Evolutionary conservation across 2,888 invertebrate species (phyloP), one percentile per base, ranked within the genome.

Genomic region (Argyresthia albistria): DNA sequence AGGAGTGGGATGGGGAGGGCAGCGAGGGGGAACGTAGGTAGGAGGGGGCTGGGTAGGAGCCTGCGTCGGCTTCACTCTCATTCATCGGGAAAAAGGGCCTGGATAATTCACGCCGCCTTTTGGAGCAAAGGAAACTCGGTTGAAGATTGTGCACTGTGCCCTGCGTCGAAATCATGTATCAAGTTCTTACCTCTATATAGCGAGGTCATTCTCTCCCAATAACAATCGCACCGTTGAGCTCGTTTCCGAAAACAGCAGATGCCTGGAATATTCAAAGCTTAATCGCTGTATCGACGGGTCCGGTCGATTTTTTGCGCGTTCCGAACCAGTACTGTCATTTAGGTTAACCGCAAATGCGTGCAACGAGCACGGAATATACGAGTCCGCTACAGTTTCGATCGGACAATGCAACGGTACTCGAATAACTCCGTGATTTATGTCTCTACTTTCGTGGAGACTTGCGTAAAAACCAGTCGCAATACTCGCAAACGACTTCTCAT

Each of bases 1-100:
- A 61, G 65, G 67, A 72, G 74, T 67, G 67, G 73, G 72, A 70
- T 64, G 67, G 65, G 59, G 58, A 58, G 53, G 55, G 54, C 53
- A 16, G 39, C 7, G 39, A 4, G n/a, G 11, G 39, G 39, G 39
- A 11, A n/a, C n/a, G 8, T 39, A 39, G 39, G n/a, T 39, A 39
- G 39, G n/a, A 3, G 39, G n/a, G 39, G 10, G 39, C 10, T 11
- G n/a, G 10, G n/a, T 11, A 39, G 10, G 39, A 39, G 39, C 39
- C n/a, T 4, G 11, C n/a, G 45, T 45, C 25, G 25, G 25, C 25
- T 25, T 25, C 25, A 25, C 2, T 25, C 25, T 25, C 25, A 25
- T 25, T 25, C 25, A 25, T 6, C 25, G 25, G 25, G 25, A 25
- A 25, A 25, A 25, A 2, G 25, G 3, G 25, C 25, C 25, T 25